Evolutionary conservation across 1,140 invertebrate genomes (phyloP).

Genomic region (Ceratina australensis): DNA sequence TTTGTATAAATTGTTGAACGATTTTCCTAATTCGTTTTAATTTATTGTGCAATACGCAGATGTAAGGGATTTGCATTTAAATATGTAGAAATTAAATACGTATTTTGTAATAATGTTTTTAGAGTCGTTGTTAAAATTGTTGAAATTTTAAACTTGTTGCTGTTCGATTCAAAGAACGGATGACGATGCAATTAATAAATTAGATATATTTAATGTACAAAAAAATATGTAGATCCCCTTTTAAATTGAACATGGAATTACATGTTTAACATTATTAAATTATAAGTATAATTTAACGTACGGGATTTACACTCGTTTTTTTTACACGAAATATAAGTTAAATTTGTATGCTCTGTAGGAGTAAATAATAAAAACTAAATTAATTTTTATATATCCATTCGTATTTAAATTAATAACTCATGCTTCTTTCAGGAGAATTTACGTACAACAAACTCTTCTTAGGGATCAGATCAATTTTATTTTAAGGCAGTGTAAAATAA

Average conservation of each 20-base stretch:
- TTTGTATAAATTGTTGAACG: not conserved
- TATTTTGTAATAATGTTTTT: constrained; percentile 22
- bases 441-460: not conserved
- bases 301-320: constrained; percentile 40
- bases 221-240: constrained; percentile 9
- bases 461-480: constrained; percentile 28
- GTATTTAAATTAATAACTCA: not conserved
- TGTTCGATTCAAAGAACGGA: constrained; percentile 17
- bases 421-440: not conserved
- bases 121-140: not conserved
- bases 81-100: constrained; percentile 6
- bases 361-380: constrained; percentile 51
- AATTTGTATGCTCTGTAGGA: constrained; percentile 28
- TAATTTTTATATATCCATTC: constrained; percentile 38
- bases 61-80: constrained; percentile 35
- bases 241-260: constrained; percentile 2
- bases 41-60: constrained; percentile 5
- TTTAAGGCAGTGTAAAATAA: not conserved
- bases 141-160: not conserved
- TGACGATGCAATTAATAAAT: not conserved
- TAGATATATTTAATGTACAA: constrained; percentile 30
- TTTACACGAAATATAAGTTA: constrained; percentile 37
- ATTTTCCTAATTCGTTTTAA: not conserved
- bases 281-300: constrained; percentile 18
- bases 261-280: constrained; percentile 14